These are phyloP conservation scores for Arrhamphus sclerolepis DNA, from an alignment of 2,797 vertebrate species.

Conservation along the genomic window DNA sequence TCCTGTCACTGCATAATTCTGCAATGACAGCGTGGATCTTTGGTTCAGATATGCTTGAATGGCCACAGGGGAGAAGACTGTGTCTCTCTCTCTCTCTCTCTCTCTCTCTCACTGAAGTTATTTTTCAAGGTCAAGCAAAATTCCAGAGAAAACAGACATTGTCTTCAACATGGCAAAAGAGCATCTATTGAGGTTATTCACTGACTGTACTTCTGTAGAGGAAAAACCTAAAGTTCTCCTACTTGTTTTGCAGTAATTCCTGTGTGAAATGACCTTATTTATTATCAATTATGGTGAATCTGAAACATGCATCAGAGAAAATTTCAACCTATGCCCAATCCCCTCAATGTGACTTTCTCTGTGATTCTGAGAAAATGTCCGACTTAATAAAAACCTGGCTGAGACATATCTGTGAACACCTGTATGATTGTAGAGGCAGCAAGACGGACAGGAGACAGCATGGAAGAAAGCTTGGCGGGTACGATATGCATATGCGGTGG, in stretches of 20 bases:
- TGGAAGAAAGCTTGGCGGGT: too few relatives aligned
- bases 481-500: neutral
- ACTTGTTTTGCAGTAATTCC: slow-evolving; percentile 2
- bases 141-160: slow-evolving; percentile 36
- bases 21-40: slow-evolving; percentile 48
- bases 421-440: slow-evolving; percentile 56
- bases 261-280: neutral
- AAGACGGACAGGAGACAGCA: slow-evolving; percentile 12
- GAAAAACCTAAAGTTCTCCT: neutral
- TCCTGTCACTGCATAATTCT: slow-evolving; percentile 33
- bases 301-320: slow-evolving; percentile 47
- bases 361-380: slow-evolving; percentile 35
- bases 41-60: slow-evolving; percentile 58
- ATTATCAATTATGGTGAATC: slow-evolving; percentile 37
- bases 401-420: slow-evolving; percentile 47
- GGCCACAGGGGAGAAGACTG: slow-evolving; percentile 52
- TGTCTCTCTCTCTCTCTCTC: slow-evolving; percentile 28
- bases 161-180: slow-evolving; percentile 33
- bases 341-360: slow-evolving; percentile 56
- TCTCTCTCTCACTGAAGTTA: slow-evolving; percentile 31
- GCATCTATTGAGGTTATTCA: neutral
- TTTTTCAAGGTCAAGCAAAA: slow-evolving; percentile 72
- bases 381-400: slow-evolving; percentile 63
- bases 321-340: slow-evolving; percentile 43
- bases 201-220: too few relatives aligned